phyloP scores from a whole-genome alignment of 2,797 vertebrate genomes.

The Anolis apletophallus region DNA sequence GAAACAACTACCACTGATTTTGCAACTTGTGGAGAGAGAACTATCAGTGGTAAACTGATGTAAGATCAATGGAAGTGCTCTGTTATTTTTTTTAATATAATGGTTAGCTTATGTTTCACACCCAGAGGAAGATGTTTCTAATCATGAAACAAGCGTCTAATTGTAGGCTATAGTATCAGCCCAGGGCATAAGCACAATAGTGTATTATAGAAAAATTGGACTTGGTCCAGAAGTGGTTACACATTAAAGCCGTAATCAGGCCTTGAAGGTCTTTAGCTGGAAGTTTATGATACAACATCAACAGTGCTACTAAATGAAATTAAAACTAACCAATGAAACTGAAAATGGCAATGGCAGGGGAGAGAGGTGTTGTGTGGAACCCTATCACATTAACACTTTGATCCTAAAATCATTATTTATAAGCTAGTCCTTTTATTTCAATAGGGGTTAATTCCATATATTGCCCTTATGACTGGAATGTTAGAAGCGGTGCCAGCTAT shows the following conservation, averaged over 20 bases:
- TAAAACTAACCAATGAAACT: conserved; percentile 19
- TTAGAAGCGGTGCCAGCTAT: not conserved
- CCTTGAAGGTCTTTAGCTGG: conserved; percentile 35
- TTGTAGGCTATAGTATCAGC: conserved; percentile 25
- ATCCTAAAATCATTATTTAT: conserved; percentile 23
- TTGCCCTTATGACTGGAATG: not conserved
- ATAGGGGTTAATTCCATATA: conserved; percentile 4
- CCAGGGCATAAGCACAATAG: conserved; percentile 25
- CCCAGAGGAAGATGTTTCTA: conserved; percentile 30
- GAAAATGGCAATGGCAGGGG: not conserved
- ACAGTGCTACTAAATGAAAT: conserved; percentile 37
- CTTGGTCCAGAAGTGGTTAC: conserved; percentile 28
- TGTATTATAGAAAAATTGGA: conserved; percentile 39
- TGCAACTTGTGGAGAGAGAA: not conserved
- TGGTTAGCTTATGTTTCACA: conserved; percentile 38
- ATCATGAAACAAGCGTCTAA: conserved; percentile 31
- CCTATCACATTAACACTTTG: not conserved
- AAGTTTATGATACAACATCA: conserved; percentile 34
- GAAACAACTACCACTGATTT: conserved; percentile 24
- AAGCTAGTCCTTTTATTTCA: conserved; percentile 26
- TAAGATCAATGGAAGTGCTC: not conserved
- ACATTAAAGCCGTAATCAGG: conserved; percentile 42
- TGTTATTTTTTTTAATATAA: not conserved
- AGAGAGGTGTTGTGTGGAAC: too few relatives aligned
- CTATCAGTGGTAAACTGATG: not conserved